Conservation (phyloP, 2,113 vertebrate genomes). For the Mastomys natalensis region DNA sequence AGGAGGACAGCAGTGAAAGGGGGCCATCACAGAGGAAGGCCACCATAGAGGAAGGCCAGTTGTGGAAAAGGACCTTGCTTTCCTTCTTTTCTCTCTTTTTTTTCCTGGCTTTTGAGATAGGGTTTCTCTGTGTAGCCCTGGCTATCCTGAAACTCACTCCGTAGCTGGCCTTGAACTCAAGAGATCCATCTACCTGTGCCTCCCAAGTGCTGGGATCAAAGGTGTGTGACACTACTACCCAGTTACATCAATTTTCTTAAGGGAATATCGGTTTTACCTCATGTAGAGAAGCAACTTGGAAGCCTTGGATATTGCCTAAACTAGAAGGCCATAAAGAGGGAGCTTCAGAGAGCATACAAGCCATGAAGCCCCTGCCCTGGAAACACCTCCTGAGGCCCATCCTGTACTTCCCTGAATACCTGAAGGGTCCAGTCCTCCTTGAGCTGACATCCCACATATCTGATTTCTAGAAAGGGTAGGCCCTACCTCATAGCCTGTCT, state of each 20-base stretch:
- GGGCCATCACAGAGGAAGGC: background rate
- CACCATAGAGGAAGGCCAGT: background rate
- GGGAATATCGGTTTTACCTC: background rate
- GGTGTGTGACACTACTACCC: background rate
- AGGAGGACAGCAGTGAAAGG: background rate
- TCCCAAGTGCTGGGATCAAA: background rate
- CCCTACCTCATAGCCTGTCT: background rate
- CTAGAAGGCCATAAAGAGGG: background rate
- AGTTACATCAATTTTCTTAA: background rate
- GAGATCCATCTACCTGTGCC: background rate
- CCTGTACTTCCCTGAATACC: background rate
- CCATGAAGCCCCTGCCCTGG: background rate
- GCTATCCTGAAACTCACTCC: background rate
- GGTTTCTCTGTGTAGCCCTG: background rate
- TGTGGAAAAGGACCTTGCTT: background rate
- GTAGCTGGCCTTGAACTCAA: background rate
- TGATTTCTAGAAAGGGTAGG: slow-evolving; percentile 51
- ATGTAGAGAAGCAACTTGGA: background rate
- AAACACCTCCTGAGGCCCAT: background rate
- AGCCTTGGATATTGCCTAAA: background rate
- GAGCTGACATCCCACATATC: background rate
- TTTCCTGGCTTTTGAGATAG: background rate
- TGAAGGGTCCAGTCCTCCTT: background rate
- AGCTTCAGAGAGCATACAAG: background rate
- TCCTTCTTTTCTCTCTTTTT: background rate